Evolutionary conservation across 2,888 invertebrate species (phyloP).

Genomic region (Danaus chrysippus): DNA sequence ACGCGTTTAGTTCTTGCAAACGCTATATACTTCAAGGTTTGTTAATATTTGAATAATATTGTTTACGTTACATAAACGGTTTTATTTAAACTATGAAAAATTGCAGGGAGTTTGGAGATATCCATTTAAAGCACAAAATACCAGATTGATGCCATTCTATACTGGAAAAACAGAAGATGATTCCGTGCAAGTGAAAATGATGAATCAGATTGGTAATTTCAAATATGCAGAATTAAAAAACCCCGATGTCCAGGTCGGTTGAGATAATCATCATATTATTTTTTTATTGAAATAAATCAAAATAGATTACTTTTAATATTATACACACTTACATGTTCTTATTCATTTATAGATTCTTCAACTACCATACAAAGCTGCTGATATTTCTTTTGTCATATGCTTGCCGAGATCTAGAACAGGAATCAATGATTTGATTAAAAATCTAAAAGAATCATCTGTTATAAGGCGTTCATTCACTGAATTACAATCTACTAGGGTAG

Average conservation of each 20-base stretch:
- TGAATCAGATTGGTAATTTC: slow-evolving; percentile 28
- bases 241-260: slow-evolving; percentile 28
- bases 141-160: slow-evolving; percentile 22
- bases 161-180: slow-evolving; percentile 12
- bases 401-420: slow-evolving; percentile 22
- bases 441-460: slow-evolving; percentile 15
- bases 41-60: neutral
- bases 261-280: neutral
- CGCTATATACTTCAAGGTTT: slow-evolving; percentile 33
- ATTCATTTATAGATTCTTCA: slow-evolving; percentile 24
- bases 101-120: slow-evolving; percentile 26
- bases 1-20: slow-evolving; percentile 29
- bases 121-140: slow-evolving; percentile 25
- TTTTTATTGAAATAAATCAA: neutral
- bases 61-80: neutral
- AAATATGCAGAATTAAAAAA: slow-evolving; percentile 25
- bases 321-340: neutral
- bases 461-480: slow-evolving; percentile 7
- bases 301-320: neutral
- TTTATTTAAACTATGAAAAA: neutral
- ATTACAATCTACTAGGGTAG: slow-evolving; percentile 2
- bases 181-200: slow-evolving; percentile 30
- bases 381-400: slow-evolving; percentile 20
- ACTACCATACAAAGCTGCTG: slow-evolving; percentile 22
- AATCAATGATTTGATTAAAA: slow-evolving; percentile 16